Conservation (phyloP, 2,797 vertebrate genomes). For the Chromobotia macracanthus region DNA sequence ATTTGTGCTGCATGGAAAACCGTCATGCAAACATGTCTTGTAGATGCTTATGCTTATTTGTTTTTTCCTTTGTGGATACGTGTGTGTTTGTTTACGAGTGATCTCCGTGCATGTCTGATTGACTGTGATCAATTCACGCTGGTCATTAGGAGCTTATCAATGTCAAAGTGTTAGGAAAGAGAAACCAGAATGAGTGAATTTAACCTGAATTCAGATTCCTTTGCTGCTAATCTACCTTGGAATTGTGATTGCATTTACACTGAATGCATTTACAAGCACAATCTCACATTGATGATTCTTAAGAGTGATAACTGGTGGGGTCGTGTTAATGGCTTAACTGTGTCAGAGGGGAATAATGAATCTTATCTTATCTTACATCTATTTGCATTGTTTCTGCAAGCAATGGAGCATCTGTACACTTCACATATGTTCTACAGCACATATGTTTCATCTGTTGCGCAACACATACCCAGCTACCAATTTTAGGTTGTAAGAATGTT, state of each 20-base stretch:
- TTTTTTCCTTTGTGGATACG: background rate
- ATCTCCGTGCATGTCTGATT: background rate
- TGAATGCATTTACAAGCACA: background rate
- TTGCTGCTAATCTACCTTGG: no score
- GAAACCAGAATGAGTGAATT: no score
- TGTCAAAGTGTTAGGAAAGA: background rate
- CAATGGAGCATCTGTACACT: background rate
- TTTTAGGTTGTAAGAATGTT: no score
- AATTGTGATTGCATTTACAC: background rate
- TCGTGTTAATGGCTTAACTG: background rate
- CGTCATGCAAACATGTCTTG: constrained; percentile 20
- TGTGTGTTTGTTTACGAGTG: background rate
- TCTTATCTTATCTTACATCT: background rate
- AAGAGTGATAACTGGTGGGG: background rate
- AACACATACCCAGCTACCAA: no score
- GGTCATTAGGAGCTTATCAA: background rate
- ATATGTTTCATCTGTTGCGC: background rate
- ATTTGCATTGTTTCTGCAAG: background rate
- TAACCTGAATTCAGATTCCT: no score
- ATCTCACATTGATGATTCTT: background rate
- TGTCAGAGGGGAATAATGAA: background rate
- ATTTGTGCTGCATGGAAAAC: background rate
- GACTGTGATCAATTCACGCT: background rate
- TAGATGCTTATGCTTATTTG: background rate
- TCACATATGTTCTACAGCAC: background rate